Evolutionary conservation across 2,113 vertebrate species (phyloP).

Genomic region (Amphiprion ocellaris): DNA sequence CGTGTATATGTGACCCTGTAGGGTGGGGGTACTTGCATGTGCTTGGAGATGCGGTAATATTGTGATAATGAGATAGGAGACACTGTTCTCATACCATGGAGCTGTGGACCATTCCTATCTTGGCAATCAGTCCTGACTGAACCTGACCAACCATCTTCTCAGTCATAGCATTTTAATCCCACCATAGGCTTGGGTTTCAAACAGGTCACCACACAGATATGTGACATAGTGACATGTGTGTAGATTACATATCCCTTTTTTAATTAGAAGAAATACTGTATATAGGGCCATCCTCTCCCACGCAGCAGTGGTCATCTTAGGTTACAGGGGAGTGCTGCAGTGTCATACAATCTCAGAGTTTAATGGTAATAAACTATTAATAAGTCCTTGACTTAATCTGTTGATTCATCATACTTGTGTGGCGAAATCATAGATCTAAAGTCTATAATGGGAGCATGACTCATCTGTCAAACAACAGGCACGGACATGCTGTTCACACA

Average conservation of each 20-base stretch:
- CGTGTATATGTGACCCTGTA: constrained; percentile 5
- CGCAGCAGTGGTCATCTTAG: constrained; percentile 50
- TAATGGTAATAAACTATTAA: constrained; percentile 74
- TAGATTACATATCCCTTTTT: constrained; percentile 81
- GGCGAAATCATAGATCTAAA: constrained; percentile 48
- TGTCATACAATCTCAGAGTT: constrained; percentile 67
- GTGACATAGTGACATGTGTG: constrained; percentile 79
- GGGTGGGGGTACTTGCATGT: constrained; percentile 32
- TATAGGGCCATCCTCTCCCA: constrained; percentile 56
- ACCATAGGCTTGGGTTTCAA: constrained; percentile 77
- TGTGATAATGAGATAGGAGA: constrained; percentile 81
- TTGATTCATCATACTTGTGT: constrained; percentile 62
- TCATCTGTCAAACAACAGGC: constrained; percentile 59
- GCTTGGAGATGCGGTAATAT: constrained; percentile 67
- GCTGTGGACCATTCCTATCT: constrained; percentile 69
- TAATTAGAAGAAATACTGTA: constrained; percentile 79
- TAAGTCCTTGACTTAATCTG: constrained; percentile 67
- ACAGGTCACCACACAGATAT: constrained; percentile 78
- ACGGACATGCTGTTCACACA: constrained; percentile 28
- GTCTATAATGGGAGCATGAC: constrained; percentile 65
- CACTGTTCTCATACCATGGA: constrained; percentile 76
- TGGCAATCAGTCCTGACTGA: constrained; percentile 61
- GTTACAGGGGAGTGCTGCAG: constrained; percentile 69
- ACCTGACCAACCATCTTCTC: constrained; percentile 69
- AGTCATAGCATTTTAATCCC: constrained; percentile 84